Base-by-base conservation (phyloP, 2,797 vertebrate genomes). In the Phrynocephalus vlangalii region DNA sequence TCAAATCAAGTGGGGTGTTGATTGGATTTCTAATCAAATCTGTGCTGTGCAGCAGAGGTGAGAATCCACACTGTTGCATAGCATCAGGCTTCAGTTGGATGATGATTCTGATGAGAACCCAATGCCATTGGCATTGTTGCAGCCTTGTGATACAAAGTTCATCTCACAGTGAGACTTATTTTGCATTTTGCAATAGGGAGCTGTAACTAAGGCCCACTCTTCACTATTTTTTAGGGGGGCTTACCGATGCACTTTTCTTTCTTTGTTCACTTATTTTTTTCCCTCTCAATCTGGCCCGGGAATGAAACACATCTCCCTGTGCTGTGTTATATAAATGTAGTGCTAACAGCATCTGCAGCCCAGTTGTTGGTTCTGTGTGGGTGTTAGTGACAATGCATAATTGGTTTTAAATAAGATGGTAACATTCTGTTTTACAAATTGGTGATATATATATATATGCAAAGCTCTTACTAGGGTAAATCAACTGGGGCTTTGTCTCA, bases 341-440 rank as follows among this genome's bases (percentile, higher is more conserved):
- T 38, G 20, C 68, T 38, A n/a, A 38, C 60, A 80, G 76, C 33
- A 20, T 80, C n/a, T 67, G n/a, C 30, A 44, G 48, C 44, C 33
- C 24, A 48, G 33, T 26, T 15, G 10, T 44, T 9, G 5, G 28
- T 28, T 60, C 52, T 80, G 68, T 72, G 15, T 67, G 13, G 33
- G 26, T 63, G 22, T 3, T 75, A 22, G 56, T 86, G 68, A 30
- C 33, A n/a, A 16, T 0, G 6, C 85, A 84, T 26, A 85, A 76
- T 82, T 72, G 71, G 22, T 72, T 90, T 90, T 22, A 33, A 87
- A 72, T 76, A 85, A 56, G 83, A 48, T 75, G 7, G 18, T 2
- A 11, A 1, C 0, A 0, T 84, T 87, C 5, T 33, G 67, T 75
- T 11, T 71, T 90, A 63, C 60, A 63, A 20, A 18, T 63, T 63